Base-by-base conservation (phyloP, 2,888 invertebrate genomes). In the Orchesella flavescens region DNA sequence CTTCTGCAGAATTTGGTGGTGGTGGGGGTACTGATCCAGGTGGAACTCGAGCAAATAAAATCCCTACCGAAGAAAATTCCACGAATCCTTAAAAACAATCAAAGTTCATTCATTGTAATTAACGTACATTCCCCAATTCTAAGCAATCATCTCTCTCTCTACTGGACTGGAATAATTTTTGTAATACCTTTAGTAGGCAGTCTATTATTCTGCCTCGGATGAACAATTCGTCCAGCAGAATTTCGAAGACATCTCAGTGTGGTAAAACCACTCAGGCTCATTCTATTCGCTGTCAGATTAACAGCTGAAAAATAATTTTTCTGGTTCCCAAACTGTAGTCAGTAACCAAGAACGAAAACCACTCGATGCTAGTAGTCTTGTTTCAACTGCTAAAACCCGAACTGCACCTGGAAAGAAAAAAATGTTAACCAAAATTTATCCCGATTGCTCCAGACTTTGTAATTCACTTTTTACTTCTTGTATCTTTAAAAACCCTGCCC, bases 31-130 rank as follows among this genome's bases (percentile, higher is more conserved):
- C 82, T 17, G 84, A 81, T 13, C 86, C 86, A 19, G 88, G 83
- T 34, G 88, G 88, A 21, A 83, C 86, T 21, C 88, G 80, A 17
- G 84, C 87, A 61, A 86, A 83, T 13, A 86, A 75, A 65, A 84
- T 82, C 21, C 84, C 84, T 19, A 76, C 84, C 3, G 84, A 82
- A 1, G 78, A 84, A 74, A 84, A 82, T 55, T 84, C 84, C 78
- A 65, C n/a, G 15, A 71, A 71, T n/a, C 63, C 15, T 19, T 23
- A 55, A 21, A 53, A 71, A 24, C 23, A 53, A 13, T 9, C 23
- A 21, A 66, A 43, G 7, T 4, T 34, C 7, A 34, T 34, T n/a
- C n/a, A n/a, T n/a, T n/a, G n/a, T n/a, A n/a, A n/a, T n/a, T n/a
- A n/a, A n/a, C n/a, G n/a, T n/a, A n/a, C n/a, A n/a, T n/a, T n/a